These are phyloP conservation scores for Ammodytes dubius DNA, from an alignment of 2,113 vertebrate species.

Conservation along the genomic window DNA sequence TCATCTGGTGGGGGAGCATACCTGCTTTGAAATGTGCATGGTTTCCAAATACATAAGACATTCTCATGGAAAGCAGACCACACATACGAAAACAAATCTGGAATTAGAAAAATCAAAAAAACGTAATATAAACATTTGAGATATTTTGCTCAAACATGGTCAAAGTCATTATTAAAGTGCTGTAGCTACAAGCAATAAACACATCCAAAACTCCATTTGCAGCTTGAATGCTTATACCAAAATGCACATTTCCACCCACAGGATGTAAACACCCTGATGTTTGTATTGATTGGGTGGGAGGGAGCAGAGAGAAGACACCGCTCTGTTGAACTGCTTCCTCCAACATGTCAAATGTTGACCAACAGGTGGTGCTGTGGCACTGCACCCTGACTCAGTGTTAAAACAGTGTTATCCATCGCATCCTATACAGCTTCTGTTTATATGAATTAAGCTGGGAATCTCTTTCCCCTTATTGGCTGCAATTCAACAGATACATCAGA, in stretches of 20 bases:
- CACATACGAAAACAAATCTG: too few relatives aligned
- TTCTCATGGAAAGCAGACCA: too few relatives aligned
- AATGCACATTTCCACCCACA: background rate
- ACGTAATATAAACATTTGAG: background rate
- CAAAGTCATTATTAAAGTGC: background rate
- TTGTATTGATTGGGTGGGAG: background rate
- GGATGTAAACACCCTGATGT: background rate
- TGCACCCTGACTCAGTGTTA: background rate
- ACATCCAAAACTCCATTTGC: background rate
- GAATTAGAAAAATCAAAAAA: background rate
- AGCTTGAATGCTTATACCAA: background rate
- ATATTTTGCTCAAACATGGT: background rate
- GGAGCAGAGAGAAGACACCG: background rate
- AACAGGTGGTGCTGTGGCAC: slow-evolving; percentile 70
- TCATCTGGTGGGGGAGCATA: background rate
- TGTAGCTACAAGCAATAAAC: background rate
- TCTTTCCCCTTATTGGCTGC: slow-evolving; percentile 41
- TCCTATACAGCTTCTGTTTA: slow-evolving; percentile 15
- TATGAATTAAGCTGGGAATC: slow-evolving; percentile 36
- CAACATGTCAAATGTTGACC: slow-evolving; percentile 17
- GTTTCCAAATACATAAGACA: background rate
- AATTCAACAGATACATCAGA: slow-evolving; percentile 67
- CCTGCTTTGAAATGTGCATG: background rate
- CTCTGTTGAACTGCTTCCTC: background rate
- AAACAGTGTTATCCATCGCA: background rate